These are phyloP conservation scores for Heteromurus nitidus DNA, from an alignment of 2,888 invertebrate genomes.

Conservation along the genomic window DNA sequence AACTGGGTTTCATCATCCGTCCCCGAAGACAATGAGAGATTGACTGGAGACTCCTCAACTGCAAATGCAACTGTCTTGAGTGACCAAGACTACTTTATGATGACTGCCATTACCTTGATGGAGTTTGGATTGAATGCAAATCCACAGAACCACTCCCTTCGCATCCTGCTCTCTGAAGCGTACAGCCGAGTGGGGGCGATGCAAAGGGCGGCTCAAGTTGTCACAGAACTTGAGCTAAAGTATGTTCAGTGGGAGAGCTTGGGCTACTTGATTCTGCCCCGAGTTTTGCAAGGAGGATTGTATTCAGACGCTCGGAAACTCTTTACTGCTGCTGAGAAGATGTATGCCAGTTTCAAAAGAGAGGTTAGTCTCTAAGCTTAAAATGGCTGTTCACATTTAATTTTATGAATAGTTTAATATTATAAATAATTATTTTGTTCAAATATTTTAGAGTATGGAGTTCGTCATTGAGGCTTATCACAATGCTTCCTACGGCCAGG, in stretches of 20 bases:
- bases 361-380: too few relatives aligned
- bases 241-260: conserved; percentile 94
- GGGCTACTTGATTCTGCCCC: conserved; percentile 83
- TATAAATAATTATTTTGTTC: too few relatives aligned
- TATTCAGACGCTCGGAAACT: conserved; percentile 75
- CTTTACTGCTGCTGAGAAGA: not conserved
- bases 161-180: conserved; percentile 87
- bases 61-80: too few relatives aligned
- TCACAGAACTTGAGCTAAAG: conserved; percentile 89
- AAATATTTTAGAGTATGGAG: too few relatives aligned
- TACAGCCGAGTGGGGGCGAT: conserved; percentile 84
- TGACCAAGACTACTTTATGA: not conserved
- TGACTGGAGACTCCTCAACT: not conserved
- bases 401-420: too few relatives aligned
- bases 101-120: conserved; percentile 75
- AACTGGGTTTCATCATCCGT: not conserved
- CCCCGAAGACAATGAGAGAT: not conserved
- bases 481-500: too few relatives aligned
- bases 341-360: not conserved
- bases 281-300: conserved; percentile 84
- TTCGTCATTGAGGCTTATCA: too few relatives aligned
- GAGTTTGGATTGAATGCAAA: conserved; percentile 85
- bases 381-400: too few relatives aligned
- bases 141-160: conserved; percentile 92
- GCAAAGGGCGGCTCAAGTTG: conserved; percentile 84